Evolutionary conservation across 2,797 vertebrate genomes (phyloP).

Genomic region (Acestrorhynchus altus): DNA sequence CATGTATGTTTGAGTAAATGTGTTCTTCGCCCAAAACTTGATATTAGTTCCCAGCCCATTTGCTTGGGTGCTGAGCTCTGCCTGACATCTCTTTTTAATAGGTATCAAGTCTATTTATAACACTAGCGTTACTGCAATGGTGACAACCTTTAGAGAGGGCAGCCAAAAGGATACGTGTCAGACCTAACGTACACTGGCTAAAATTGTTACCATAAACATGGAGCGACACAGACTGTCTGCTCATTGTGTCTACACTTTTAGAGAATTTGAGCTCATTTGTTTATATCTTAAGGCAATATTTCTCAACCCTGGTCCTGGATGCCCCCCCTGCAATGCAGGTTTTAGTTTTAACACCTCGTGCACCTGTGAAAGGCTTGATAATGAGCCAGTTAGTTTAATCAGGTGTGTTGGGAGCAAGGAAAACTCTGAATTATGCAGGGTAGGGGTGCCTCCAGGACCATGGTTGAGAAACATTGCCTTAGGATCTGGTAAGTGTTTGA

Average conservation of each 20-base stretch:
- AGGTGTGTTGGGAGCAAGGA: too few species aligned
- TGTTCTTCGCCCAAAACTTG: too few species aligned
- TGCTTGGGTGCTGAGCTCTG: background rate
- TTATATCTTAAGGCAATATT: too few species aligned
- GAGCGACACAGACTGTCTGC: background rate
- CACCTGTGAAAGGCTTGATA: too few species aligned
- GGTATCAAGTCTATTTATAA: slow-evolving; percentile 67
- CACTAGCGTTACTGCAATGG: slow-evolving; percentile 35
- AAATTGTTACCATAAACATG: background rate
- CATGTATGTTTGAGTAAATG: background rate
- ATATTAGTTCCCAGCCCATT: background rate
- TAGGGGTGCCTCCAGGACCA: too few species aligned
- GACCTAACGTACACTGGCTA: slow-evolving; percentile 24
- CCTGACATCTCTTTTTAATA: slow-evolving; percentile 32
- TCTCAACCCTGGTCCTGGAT: too few species aligned
- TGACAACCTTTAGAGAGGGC: slow-evolving; percentile 44
- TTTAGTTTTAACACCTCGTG: too few species aligned
- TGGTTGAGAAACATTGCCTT: too few species aligned
- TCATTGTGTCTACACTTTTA: background rate
- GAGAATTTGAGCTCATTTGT: background rate
- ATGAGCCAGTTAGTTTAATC: too few species aligned
- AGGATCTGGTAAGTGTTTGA: too few species aligned
- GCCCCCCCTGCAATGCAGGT: too few species aligned
- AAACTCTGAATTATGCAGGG: too few species aligned
- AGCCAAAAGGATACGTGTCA: slow-evolving; percentile 59